Conservation (phyloP, 2,113 vertebrate species). For the Epinephelus cyanopodus region DNA sequence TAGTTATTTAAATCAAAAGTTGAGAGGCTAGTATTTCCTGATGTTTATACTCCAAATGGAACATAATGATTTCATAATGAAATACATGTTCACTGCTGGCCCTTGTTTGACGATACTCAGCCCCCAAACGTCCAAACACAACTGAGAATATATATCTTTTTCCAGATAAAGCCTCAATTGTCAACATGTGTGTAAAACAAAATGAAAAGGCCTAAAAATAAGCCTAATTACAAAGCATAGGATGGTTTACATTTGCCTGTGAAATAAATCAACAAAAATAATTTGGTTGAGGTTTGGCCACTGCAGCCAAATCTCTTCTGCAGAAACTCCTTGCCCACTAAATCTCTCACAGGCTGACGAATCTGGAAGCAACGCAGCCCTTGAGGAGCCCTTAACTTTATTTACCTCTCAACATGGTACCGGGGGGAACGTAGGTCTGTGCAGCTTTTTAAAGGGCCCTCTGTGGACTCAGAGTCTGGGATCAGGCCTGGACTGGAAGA, state of each 20-base stretch:
- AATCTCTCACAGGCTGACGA: conserved; percentile 71
- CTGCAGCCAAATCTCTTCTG: conserved; percentile 68
- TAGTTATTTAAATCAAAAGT: conserved; percentile 37
- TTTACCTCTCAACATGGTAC: conserved; percentile 69
- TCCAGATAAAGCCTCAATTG: conserved; percentile 42
- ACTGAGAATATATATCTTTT: conserved; percentile 18
- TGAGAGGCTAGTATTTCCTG: conserved; percentile 11
- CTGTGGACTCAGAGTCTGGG: conserved; percentile 47
- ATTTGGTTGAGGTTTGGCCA: conserved; percentile 64
- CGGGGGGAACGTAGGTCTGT: conserved; percentile 16
- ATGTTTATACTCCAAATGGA: conserved; percentile 18
- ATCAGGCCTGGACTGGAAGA: conserved; percentile 48
- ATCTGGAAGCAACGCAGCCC: conserved; percentile 55
- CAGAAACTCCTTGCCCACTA: conserved; percentile 67
- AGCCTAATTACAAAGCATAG: conserved; percentile 58
- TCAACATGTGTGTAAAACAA: conserved; percentile 46
- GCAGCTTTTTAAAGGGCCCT: conserved; percentile 45
- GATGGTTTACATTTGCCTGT: conserved; percentile 70
- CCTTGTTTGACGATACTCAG: conserved; percentile 23
- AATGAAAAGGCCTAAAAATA: conserved; percentile 41
- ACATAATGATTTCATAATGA: conserved; percentile 54
- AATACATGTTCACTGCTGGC: conserved; percentile 25
- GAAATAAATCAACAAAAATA: conserved; percentile 73
- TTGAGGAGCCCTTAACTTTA: conserved; percentile 67
- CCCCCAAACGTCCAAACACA: conserved; percentile 20